A percentile compares a stretch with the other conserved stretches of the same genome.
Evolutionary conservation across 2,888 invertebrate genomes (phyloP).

Genomic region (Mayetiola destructor): DNA sequence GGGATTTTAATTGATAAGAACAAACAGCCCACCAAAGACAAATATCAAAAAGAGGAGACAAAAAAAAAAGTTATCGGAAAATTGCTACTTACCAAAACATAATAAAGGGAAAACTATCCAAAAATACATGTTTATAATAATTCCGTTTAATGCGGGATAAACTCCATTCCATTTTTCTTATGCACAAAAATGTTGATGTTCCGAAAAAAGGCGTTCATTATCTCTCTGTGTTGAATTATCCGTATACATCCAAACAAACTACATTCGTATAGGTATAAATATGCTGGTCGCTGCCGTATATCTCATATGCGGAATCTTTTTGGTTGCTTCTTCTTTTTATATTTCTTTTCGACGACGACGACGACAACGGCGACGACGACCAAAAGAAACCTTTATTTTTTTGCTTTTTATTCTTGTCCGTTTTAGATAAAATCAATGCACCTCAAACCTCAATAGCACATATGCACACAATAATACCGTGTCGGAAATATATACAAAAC

Average conservation of each 20-base stretch:
- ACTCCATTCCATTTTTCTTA: slow-evolving; percentile 11
- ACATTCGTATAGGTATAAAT: slow-evolving; percentile 7
- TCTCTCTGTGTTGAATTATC: background rate
- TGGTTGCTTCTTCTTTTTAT: background rate
- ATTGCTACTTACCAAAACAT: slow-evolving; percentile 6
- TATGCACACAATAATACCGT: background rate
- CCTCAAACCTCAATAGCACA: too few relatives aligned
- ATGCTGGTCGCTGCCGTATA: too few relatives aligned
- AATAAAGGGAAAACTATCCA: slow-evolving; percentile 6
- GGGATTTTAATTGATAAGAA: too few relatives aligned
- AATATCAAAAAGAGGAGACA: background rate
- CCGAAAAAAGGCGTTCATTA: slow-evolving; percentile 12
- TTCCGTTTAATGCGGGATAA: slow-evolving; percentile 8
- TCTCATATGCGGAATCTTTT: slow-evolving; percentile 5
- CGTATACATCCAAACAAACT: background rate
- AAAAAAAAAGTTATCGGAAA: background rate
- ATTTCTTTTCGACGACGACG: too few relatives aligned
- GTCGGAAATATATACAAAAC: background rate
- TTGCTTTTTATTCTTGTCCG: background rate
- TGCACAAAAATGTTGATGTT: slow-evolving; percentile 7
- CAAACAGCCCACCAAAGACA: background rate
- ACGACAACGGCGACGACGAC: too few relatives aligned
- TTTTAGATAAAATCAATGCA: slow-evolving; percentile 12
- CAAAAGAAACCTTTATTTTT: background rate
- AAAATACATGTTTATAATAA: slow-evolving; percentile 12